These are phyloP conservation scores for Auanema sp. DNA, from an alignment of 2,888 invertebrate species.

Conservation along the genomic window DNA sequence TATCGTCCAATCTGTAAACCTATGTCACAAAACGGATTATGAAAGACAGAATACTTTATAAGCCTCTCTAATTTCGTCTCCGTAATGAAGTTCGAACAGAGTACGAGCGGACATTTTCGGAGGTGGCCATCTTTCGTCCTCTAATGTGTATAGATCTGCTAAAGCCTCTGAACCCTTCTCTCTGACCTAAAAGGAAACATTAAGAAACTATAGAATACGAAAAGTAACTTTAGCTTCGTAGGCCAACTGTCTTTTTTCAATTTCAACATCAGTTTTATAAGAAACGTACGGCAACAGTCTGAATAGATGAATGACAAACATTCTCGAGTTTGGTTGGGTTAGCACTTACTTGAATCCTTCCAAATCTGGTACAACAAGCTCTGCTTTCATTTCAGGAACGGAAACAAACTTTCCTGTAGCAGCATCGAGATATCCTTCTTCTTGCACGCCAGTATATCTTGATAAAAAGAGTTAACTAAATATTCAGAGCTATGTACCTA, in stretches of 20 bases:
- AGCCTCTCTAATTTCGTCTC: conserved; percentile 44
- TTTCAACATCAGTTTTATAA: conserved; percentile 71
- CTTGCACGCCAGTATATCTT: conserved; percentile 56
- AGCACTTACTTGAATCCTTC: conserved; percentile 74
- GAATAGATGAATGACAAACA: no score
- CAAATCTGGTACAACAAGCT: conserved; percentile 87
- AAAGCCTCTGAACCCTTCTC: conserved; percentile 53
- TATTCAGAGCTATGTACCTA: conserved; percentile 25
- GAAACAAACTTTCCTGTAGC: conserved; percentile 57
- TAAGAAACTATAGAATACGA: not conserved
- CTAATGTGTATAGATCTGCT: conserved; percentile 53
- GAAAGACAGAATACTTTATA: no score
- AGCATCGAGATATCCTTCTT: conserved; percentile 52
- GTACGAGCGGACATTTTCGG: conserved; percentile 57
- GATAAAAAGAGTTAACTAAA: conserved; percentile 7
- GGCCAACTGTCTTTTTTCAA: conserved; percentile 50
- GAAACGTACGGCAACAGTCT: conserved; percentile 90
- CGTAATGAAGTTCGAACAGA: conserved; percentile 58
- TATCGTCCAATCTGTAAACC: conserved; percentile 22
- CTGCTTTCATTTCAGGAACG: conserved; percentile 87
- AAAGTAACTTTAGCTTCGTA: conserved; percentile 45
- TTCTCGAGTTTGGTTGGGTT: no score
- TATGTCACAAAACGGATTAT: no score
- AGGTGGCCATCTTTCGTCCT: conserved; percentile 61
- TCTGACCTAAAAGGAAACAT: conserved; percentile 15